Base-by-base conservation (phyloP, 2,797 vertebrate species). In the Oreochromis mossambicus region DNA sequence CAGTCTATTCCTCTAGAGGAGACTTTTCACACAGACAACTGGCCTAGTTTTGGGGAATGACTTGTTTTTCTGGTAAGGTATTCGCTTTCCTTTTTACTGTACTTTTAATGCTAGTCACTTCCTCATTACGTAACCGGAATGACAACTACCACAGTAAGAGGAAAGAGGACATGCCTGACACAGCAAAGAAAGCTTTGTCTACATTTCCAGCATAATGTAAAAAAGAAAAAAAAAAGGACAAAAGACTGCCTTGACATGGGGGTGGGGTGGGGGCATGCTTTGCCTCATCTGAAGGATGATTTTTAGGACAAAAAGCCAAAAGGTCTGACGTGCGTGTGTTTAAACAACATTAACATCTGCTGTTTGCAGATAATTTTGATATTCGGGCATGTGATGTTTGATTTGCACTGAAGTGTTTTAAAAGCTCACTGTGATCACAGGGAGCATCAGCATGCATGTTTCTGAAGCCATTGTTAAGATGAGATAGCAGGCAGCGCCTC, bases 301-400 rank as follows among this genome's bases (percentile, higher is more conserved):
- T 79, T 63, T 85, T 14, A 80, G 85, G 56, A 82, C 52, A 66
- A 75, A 8, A 29, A 80, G 76, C 26, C 24, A 38, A 79, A 61
- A 61, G 34, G 68, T 38, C 56, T 80, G 73, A 41, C 38, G 26
- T 11, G 36, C 15, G 77, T 79, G 70, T 83, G 50, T 85, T 88
- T n/a, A 63, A 88, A 79, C 81, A 81, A 56, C 36, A 66, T 85
- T 58, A 77, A 32, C 26, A 24, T 78, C 56, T 21, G 11, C 36
- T 82, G 80, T 91, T 87, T 90, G 82, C 84, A 48, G 63, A 86
- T 56, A 12, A 41, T 79, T 79, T 63, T 87, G 26, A 83, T 80
- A 77, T 82, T 78, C 10, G 34, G 61, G 13, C 78, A 79, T 15
- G 8, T 51, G 51, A 41, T 55, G 24, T 36, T 24, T 48, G 17